These are phyloP conservation scores for Biston stratarius DNA, from an alignment of 2,888 invertebrate genomes.

Conservation along the genomic window DNA sequence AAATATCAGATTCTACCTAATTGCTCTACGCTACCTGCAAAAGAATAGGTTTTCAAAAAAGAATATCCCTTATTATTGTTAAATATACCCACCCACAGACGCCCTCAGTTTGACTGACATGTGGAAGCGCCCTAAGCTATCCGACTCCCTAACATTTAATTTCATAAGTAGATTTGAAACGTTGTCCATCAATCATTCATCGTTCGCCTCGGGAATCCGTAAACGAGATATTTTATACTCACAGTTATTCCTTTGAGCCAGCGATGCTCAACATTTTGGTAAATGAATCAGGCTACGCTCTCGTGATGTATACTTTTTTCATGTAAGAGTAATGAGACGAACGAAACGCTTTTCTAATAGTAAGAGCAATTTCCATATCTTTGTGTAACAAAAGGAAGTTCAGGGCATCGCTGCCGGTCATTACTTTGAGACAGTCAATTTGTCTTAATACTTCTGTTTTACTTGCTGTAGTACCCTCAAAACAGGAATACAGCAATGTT, in stretches of 20 bases:
- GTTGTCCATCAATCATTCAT: conserved; percentile 43
- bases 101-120: neutral
- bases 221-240: conserved; percentile 40
- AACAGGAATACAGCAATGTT: no score
- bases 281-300: neutral
- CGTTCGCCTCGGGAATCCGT: conserved; percentile 33
- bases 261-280: conserved; percentile 37
- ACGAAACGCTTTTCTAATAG: neutral
- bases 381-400: no score
- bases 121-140: conserved; percentile 12
- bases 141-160: conserved; percentile 22
- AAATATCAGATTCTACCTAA: no score
- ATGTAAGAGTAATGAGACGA: neutral
- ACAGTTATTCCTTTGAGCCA: conserved; percentile 39
- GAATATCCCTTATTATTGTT: neutral
- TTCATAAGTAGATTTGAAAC: conserved; percentile 34
- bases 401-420: no score
- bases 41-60: neutral
- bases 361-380: no score
- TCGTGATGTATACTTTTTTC: no score
- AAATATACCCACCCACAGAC: neutral
- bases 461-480: no score
- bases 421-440: no score
- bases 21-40: neutral
- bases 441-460: no score